Percentiles rank a stretch among this genome's conserved stretches.
Conservation (phyloP, 1,140 invertebrate genomes). For the Ephestia elutella region DNA sequence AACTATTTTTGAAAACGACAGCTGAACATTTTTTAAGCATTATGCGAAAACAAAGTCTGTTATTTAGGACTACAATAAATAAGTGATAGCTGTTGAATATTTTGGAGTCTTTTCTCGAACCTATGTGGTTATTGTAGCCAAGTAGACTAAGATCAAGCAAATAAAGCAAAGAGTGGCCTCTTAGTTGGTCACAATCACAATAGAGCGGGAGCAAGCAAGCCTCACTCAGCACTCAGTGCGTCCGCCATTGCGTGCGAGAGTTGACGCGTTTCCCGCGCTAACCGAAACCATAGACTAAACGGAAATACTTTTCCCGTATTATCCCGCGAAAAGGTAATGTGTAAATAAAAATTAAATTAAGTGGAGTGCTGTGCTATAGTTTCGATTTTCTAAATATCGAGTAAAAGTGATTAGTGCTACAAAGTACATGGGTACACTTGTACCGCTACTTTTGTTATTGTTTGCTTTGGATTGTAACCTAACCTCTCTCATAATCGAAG, state of each 20-base stretch:
- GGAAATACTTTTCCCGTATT: conserved; percentile 30
- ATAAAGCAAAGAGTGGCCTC: neutral
- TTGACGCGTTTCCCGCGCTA: conserved; percentile 46
- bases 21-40: no score
- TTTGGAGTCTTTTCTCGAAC: neutral
- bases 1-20: no score
- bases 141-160: no score
- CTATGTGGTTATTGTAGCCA: neutral
- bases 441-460: conserved; percentile 15
- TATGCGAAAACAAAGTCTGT: no score
- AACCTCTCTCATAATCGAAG: conserved; percentile 4
- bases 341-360: conserved; percentile 9
- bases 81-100: no score
- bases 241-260: conserved; percentile 29
- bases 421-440: neutral
- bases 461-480: conserved; percentile 19
- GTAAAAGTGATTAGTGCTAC: neutral
- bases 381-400: conserved; percentile 10
- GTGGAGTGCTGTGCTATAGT: conserved; percentile 11
- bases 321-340: conserved; percentile 43
- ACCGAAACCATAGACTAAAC: conserved; percentile 34
- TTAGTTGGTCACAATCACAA: no score
- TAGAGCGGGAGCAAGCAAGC: no score
- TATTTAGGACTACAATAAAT: no score
- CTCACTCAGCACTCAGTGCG: conserved; percentile 30